Base-by-base conservation (phyloP, 2,888 invertebrate genomes). In the Eremobia ochroleuca region DNA sequence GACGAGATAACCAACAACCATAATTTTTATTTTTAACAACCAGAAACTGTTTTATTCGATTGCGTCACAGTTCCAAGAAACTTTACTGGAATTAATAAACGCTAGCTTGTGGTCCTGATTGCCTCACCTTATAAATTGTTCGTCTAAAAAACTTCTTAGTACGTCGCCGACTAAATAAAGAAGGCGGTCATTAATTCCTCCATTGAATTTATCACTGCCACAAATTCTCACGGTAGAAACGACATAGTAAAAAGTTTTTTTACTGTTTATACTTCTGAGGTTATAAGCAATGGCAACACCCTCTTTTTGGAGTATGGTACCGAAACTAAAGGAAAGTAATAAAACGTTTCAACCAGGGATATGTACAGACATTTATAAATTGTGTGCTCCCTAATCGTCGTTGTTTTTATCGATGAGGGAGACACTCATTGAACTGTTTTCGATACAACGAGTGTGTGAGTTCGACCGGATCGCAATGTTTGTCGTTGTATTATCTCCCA, bases 141-240 rank as follows among this genome's bases (percentile, higher is more conserved):
- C 74, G 72, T 79, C 79, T 86, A 89, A 91, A 92, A 92, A 92
- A 90, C 73, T 81, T 87, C 82, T 85, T 85, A 82, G 88, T 85
- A 79, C 83, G 88, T 89, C 82, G 87, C 89, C 88, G 88, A 87
- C 87, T 73, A 82, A 88, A 88, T 90, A 91, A 90, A 83, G 85
- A 85, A 90, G 85, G 82, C 82, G 84, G 88, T 91, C 87, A 91
- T 92, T 92, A 91, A 89, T 85, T 87, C 85, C 87, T 87, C 83
- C 85, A 87, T 89, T 90, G 83, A 89, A 91, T 92, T 91, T 90
- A 92, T 92, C 87, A 88, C 87, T 84, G 85, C 81, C 88, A 90
- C 90, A 89, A 92, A 91, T 89, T 90, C 90, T 88, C 87, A 88
- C 89, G 85, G 87, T 89, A 78, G 87, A 88, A 80, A 87, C 85